Base-by-base conservation (phyloP, 2,113 vertebrate genomes). In the Alligator mississippiensis region DNA sequence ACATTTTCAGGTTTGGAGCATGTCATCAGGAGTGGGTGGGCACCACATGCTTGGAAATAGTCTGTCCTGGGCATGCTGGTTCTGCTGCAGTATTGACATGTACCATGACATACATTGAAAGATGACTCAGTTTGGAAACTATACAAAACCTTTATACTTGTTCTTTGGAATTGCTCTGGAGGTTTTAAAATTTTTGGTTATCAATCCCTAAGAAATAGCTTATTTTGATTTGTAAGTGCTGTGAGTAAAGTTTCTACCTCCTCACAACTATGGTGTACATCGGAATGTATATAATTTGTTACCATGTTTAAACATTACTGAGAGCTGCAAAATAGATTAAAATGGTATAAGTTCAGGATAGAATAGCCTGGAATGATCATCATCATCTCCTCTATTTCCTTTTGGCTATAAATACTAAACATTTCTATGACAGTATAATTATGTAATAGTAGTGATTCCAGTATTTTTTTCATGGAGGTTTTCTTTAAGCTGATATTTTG, bases 391-490 rank as follows among this genome's bases (percentile, higher is more conserved):
- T 47, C 47, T 47, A 47, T 47, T 11, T 21, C 59, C 4, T 4
- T 47, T 15, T 72, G 76, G 22, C 11, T 58, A 2, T 27, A 68
- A 19, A 10, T 59, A 72, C 62, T 85, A 2, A 59, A 12, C 4
- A 55, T 79, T 80, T 85, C 25, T 54, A 25, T 90, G 64, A 19
- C 16, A 3, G 70, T 47, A 9, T 82, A 55, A n/a, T 79, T 76
- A 22, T 72, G 66, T 62, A 59, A 80, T 1, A 9, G 10, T 5
- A 84, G 12, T 3, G 57, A 22, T 24, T 4, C 4, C 34, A 1
- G 78, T 1, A 0, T 59, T 57, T 80, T 54, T 76, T 84, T 28
- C 64, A n/a, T 72, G 1, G 18, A 15, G 1, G 1, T 0, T 1
- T 38, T 77, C 77, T 85, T 21, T 1, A n/a, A 59, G 55, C 19